Percentiles rank a stretch among this genome's conserved stretches.
Evolutionary conservation across 2,113 vertebrate genomes (phyloP).

Genomic region (Rhinoptilus africanus): DNA sequence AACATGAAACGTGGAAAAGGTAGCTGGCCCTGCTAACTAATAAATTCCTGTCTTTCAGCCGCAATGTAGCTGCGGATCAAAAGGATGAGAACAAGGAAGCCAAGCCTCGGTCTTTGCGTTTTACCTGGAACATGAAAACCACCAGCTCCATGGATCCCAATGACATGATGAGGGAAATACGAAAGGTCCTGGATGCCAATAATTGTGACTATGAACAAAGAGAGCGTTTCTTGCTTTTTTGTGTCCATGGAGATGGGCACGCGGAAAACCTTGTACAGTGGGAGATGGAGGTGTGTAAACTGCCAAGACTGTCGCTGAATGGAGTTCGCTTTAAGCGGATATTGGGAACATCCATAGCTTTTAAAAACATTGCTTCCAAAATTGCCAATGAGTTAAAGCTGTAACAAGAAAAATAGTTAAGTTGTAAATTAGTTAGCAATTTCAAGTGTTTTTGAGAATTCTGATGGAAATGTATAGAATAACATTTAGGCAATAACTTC

Average conservation of each 20-base stretch:
- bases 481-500: constrained; percentile 97
- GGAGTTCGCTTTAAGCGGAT: constrained; percentile 98
- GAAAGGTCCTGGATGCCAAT: constrained; percentile 96
- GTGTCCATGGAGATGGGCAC: constrained; percentile 91
- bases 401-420: constrained; percentile 85
- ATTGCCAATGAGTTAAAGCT: constrained; percentile 99
- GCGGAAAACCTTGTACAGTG: constrained; percentile 95
- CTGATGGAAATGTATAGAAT: constrained; percentile 89
- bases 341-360: constrained; percentile 98
- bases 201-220: constrained; percentile 97
- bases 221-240: constrained; percentile 95
- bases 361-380: constrained; percentile 99
- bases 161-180: constrained; percentile 97
- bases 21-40: neutral
- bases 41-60: constrained; percentile 78
- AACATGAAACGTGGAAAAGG: neutral
- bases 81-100: constrained; percentile 94
- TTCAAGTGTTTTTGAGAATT: constrained; percentile 83
- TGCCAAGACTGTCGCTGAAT: constrained; percentile 97
- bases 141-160: constrained; percentile 96
- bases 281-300: constrained; percentile 99
- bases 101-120: constrained; percentile 94
- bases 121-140: constrained; percentile 99
- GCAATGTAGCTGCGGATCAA: constrained; percentile 95
- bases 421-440: constrained; percentile 95